Base-by-base conservation (phyloP, 2,888 invertebrate species). In the Drosophila subsilvestris region DNA sequence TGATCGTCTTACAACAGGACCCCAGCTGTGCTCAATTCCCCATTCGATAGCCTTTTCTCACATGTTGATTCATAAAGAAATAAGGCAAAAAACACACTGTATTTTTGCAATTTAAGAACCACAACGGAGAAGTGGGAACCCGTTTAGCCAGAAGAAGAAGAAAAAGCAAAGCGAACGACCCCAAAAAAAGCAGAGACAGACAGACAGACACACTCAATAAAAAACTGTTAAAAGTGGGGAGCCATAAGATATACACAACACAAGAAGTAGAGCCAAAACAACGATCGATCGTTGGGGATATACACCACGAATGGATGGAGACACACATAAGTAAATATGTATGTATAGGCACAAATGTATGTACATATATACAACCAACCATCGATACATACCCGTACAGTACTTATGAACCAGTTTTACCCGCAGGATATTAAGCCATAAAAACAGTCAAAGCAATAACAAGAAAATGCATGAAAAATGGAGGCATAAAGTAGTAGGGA, bases 371-470 rank as follows among this genome's bases (percentile, higher is more conserved):
- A 37, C 14, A 66, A 56, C 80, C 63, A 71, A 80, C 79, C 76
- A 62, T 78, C 72, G 49, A 71, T 67, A 57, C 42, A 59, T 43
- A 59, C 59, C 27, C 43, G 50, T 59, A 43, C 22, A 57, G 61
- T 57, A 37, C 37, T 37, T 37, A 70, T 86, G 84, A 82, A 82
- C 82, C 88, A 82, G 82, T 82, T 82, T 82, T 83, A 56, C 49
- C 86, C 73, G 78, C 86, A 82, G 88, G 82, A 82, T 82, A 82
- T 82, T 82, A 73, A 82, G 86, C 80, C 78, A 82, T 82, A 83
- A 82, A 79, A 83, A 68, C 68, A 72, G 55, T 76, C 78, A 68
- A 45, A 56, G 51, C 48, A 56, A 45, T 43, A 53, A 57, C 68
- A 60, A 76, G 57, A 59, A 66, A 25, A 50, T 29, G 9, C 51